Percentiles rank a stretch among this genome's conserved stretches.
phyloP scores from a whole-genome alignment of 1,140 invertebrate species.

The Drosophila simulans region DNA sequence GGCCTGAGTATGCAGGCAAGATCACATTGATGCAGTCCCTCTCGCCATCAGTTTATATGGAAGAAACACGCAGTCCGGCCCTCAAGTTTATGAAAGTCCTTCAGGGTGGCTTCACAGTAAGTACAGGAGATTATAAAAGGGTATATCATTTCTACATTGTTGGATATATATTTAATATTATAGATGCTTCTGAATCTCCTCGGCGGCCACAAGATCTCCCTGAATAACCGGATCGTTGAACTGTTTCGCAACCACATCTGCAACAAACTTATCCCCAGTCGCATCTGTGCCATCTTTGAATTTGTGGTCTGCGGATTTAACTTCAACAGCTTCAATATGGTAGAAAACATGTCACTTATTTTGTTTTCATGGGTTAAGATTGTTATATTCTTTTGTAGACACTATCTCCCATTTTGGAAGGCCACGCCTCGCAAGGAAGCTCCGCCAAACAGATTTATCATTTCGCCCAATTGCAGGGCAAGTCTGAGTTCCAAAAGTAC shows the following conservation, averaged over 20 bases:
- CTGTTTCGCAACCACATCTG: constrained; percentile 43
- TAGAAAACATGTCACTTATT: neutral
- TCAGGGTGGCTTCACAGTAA: constrained; percentile 27
- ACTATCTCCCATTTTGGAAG: constrained; percentile 26
- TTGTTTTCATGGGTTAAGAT: too few species aligned
- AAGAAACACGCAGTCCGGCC: constrained; percentile 35
- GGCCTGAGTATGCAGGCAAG: constrained; percentile 88
- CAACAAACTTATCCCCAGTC: neutral
- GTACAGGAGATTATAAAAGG: neutral
- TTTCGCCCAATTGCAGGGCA: constrained; percentile 34
- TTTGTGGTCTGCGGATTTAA: constrained; percentile 47
- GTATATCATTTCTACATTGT: too few species aligned
- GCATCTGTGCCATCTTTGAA: constrained; percentile 57
- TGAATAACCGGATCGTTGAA: constrained; percentile 5
- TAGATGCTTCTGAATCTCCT: constrained; percentile 32
- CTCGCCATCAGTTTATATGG: constrained; percentile 86
- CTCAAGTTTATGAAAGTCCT: constrained; percentile 35
- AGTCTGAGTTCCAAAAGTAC: constrained; percentile 14
- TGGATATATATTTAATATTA: neutral
- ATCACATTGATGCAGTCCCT: constrained; percentile 87
- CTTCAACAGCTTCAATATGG: constrained; percentile 45
- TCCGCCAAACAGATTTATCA: constrained; percentile 43
- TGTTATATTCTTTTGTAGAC: constrained; percentile 17
- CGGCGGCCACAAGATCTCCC: constrained; percentile 34
- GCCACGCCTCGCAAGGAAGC: constrained; percentile 47